Evolutionary conservation across 2,888 invertebrate genomes (phyloP), one percentile per base, ranked within the genome.

Genomic region (Leptura quadrifasciata): DNA sequence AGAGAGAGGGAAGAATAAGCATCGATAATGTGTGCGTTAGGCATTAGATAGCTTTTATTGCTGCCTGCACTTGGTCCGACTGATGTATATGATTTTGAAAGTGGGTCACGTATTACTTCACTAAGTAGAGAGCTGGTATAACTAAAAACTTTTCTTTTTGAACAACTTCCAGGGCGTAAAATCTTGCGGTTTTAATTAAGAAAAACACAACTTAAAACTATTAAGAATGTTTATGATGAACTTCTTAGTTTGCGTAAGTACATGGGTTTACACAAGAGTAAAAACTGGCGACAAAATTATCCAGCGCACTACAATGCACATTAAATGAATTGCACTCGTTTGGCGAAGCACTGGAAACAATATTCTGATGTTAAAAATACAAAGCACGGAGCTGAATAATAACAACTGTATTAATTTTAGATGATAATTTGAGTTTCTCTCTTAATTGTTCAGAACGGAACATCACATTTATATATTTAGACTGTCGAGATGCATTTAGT

Each of bases 151-250:
- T 63, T 35, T 63, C 35, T 27, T 61, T 21, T 63, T 27, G 27
- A 27, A 27, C 27, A 18, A 35, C 17, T 39, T 39, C 10, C n/a
- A 39, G 35, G 17, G 35, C 20, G 39, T 63, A 35, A 35, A 63
- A 63, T 35, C 39, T 39, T 35, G 35, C n/a, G 8, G 35, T 63
- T 63, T 63, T 63, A 63, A 63, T 63, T 63, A 63, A 63, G 63
- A 39, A 20, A 63, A 63, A 35, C 60, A 60, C 63, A 63, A 63
- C 63, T 35, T 63, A 63, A 63, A 63, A 63, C 63, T 63, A 63
- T 63, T 63, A 63, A 63, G 27, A 63, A 39, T 35, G 18, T 17
- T 35, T 10, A 12, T 15, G 18, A 35, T 12, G 18, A 63, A 63
- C 63, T 39, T 63, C 18, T n/a, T 27, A 61, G 27, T 61, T 61